These are phyloP conservation scores for Eurosta solidaginis DNA, from an alignment of 1,140 invertebrate species.

Conservation along the genomic window DNA sequence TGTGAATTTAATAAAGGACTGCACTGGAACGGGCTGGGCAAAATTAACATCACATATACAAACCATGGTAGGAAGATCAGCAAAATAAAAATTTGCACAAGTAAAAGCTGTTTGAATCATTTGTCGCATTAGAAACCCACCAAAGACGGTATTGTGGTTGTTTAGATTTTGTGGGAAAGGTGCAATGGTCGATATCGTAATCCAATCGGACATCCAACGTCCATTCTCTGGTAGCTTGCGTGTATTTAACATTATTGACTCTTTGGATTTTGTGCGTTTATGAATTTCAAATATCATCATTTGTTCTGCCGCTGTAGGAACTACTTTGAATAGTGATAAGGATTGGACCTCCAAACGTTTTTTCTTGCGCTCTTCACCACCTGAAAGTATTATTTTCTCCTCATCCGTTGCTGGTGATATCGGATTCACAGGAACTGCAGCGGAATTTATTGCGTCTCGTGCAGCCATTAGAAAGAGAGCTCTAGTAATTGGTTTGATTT, in stretches of 20 bases:
- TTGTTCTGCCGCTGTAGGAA: conserved; percentile 71
- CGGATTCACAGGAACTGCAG: conserved; percentile 68
- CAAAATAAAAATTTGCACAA: conserved; percentile 66
- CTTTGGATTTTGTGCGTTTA: conserved; percentile 65
- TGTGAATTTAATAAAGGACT: conserved; percentile 71
- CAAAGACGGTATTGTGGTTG: conserved; percentile 82
- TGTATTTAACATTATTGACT: conserved; percentile 61
- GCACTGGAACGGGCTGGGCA: conserved; percentile 72
- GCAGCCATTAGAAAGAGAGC: conserved; percentile 77
- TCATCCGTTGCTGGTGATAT: conserved; percentile 67
- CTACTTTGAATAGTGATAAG: conserved; percentile 66
- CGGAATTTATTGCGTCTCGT: conserved; percentile 68
- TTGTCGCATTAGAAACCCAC: conserved; percentile 79
- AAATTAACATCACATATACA: conserved; percentile 77
- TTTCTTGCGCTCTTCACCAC: conserved; percentile 67
- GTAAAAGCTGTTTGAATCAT: conserved; percentile 76
- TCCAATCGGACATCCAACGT: conserved; percentile 69
- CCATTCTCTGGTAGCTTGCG: conserved; percentile 64
- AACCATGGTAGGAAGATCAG: conserved; percentile 65
- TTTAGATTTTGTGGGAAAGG: conserved; percentile 64
- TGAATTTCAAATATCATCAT: conserved; percentile 72
- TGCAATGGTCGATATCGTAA: conserved; percentile 50
- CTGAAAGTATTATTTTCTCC: conserved; percentile 67
- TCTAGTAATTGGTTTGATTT: conserved; percentile 67
- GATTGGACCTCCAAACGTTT: conserved; percentile 60